These are phyloP conservation scores for Tenebrio molitor DNA, from an alignment of 1,140 invertebrate species.

Conservation along the genomic window DNA sequence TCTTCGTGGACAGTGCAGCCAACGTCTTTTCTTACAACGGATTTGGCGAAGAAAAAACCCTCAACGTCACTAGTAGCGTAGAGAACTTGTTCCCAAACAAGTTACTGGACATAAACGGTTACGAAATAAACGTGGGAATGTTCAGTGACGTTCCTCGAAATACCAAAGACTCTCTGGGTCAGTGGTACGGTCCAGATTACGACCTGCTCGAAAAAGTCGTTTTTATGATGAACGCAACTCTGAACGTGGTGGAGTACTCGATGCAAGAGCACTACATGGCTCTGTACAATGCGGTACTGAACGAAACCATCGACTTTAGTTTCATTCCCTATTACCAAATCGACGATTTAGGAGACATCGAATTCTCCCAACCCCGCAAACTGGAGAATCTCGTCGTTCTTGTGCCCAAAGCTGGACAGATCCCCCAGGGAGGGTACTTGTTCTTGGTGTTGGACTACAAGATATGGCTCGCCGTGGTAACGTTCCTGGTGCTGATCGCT, in stretches of 20 bases:
- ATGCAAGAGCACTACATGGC: background rate
- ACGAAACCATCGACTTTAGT: conserved; percentile 11
- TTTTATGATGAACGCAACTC: conserved; percentile 23
- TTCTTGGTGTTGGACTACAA: conserved; percentile 28
- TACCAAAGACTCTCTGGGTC: background rate
- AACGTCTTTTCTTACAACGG: conserved; percentile 6
- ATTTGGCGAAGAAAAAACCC: background rate
- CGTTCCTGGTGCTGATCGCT: background rate
- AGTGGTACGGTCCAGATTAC: conserved; percentile 30
- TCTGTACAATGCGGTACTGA: background rate
- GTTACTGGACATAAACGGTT: conserved; percentile 21
- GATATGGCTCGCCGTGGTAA: background rate
- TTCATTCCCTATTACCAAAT: conserved; percentile 9
- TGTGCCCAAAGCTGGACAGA: conserved; percentile 23
- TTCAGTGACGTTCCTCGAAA: conserved; percentile 13
- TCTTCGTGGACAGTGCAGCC: background rate
- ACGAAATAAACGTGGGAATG: conserved; percentile 16
- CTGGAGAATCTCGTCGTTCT: conserved; percentile 27
- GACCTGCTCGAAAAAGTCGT: background rate
- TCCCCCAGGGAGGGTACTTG: conserved; percentile 7
- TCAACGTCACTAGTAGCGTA: background rate
- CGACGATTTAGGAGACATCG: background rate
- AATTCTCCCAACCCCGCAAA: conserved; percentile 19
- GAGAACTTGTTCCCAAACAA: conserved; percentile 13
- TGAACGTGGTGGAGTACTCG: background rate